These are phyloP conservation scores for Cygnus buccinator DNA, from an alignment of 2,113 vertebrate genomes.

Conservation along the genomic window DNA sequence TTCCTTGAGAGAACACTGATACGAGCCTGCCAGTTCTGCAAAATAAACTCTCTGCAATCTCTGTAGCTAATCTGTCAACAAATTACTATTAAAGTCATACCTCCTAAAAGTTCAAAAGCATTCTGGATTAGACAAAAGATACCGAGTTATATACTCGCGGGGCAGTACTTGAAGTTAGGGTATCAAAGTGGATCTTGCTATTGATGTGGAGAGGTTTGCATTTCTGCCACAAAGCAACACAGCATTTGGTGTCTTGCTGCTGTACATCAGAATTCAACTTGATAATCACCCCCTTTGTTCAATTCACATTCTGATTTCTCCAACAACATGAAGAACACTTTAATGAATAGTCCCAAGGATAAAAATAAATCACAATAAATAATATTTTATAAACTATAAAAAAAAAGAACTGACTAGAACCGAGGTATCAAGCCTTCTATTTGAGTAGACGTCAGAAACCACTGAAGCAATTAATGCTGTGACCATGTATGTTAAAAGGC, in stretches of 20 bases:
- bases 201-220: constrained; percentile 49
- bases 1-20: constrained; percentile 68
- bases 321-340: constrained; percentile 53
- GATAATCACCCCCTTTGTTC: constrained; percentile 8
- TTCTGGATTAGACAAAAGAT: constrained; percentile 55
- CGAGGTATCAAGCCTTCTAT: neutral
- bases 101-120: constrained; percentile 70
- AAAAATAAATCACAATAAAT: constrained; percentile 53
- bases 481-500: neutral
- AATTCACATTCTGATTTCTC: constrained; percentile 25
- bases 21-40: constrained; percentile 67
- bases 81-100: constrained; percentile 74
- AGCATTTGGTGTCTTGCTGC: constrained; percentile 36
- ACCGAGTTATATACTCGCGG: constrained; percentile 36
- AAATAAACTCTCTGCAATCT: constrained; percentile 72
- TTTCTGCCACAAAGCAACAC: constrained; percentile 12
- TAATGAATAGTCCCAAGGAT: constrained; percentile 61
- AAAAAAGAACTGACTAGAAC: neutral
- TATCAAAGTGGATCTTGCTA: constrained; percentile 45
- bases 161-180: constrained; percentile 55
- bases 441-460: constrained; percentile 16
- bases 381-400: constrained; percentile 36
- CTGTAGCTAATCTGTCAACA: constrained; percentile 72
- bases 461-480: constrained; percentile 17
- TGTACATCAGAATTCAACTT: neutral